phyloP scores from a whole-genome alignment of 2,797 vertebrate genomes.

The Bucorvus abyssinicus region DNA sequence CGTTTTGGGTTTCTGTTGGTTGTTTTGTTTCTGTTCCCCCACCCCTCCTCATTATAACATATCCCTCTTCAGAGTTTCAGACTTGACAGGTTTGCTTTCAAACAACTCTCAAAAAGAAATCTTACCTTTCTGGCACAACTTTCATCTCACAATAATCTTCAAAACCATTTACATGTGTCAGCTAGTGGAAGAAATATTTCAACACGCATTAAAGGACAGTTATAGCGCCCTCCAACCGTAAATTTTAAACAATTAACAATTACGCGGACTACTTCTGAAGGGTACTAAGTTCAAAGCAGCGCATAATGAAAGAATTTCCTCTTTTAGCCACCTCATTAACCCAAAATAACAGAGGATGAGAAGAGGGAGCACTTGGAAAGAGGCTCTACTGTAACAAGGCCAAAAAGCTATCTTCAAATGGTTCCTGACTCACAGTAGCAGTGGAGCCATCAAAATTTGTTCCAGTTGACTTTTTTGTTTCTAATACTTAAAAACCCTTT shows the following conservation, averaged over 20 bases:
- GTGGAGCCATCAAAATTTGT: neutral
- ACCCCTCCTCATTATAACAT: too few species aligned
- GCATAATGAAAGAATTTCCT: neutral
- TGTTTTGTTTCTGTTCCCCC: neutral
- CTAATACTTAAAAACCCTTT: neutral
- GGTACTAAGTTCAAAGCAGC: neutral
- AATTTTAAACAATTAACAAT: neutral
- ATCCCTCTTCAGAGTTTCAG: neutral
- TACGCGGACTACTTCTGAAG: neutral
- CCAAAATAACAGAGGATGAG: neutral
- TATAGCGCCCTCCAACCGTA: neutral
- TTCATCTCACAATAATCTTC: conserved; percentile 67
- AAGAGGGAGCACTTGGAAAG: neutral
- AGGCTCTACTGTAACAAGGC: neutral
- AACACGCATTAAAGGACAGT: neutral
- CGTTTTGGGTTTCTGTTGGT: too few species aligned
- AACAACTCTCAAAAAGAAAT: neutral
- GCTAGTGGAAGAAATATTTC: conserved; percentile 57
- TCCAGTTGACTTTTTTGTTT: neutral
- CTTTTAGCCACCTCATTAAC: conserved; percentile 16
- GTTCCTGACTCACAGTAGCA: neutral
- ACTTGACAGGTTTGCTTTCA: neutral
- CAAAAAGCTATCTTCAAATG: neutral
- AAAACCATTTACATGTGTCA: conserved; percentile 62
- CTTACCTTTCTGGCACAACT: conserved; percentile 66